Percentiles rank a stretch among this genome's conserved stretches.
phyloP scores from a whole-genome alignment of 2,888 invertebrate species.

The Elgonia sp. region DNA sequence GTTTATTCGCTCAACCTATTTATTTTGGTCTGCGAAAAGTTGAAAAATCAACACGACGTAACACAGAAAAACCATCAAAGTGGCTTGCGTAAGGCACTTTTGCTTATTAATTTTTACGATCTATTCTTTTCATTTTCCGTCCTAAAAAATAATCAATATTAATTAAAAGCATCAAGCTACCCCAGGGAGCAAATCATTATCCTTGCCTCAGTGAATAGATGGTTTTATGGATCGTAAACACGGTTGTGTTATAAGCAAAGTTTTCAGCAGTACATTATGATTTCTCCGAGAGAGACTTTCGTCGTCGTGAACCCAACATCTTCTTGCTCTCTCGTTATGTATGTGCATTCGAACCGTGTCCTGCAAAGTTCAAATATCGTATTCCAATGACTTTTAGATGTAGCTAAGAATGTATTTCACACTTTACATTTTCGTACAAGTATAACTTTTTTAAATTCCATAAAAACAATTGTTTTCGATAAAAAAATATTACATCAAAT shows the following conservation, averaged over 20 bases:
- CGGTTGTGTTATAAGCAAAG: conserved; percentile 69
- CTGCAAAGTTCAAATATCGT: conserved; percentile 48
- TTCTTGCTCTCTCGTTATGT: conserved; percentile 32
- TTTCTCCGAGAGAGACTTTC: conserved; percentile 55
- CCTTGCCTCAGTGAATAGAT: conserved; percentile 63
- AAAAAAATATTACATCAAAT: neutral
- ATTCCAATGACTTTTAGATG: conserved; percentile 38
- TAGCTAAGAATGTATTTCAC: neutral
- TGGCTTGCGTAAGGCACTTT: conserved; percentile 3
- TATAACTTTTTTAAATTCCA: neutral
- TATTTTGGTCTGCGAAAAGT: neutral
- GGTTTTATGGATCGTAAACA: conserved; percentile 73
- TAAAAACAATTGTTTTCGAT: neutral
- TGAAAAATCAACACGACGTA: neutral
- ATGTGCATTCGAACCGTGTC: conserved; percentile 34
- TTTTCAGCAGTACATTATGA: conserved; percentile 67
- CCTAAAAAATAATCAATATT: conserved; percentile 60
- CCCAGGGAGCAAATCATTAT: conserved; percentile 62
- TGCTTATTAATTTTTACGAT: conserved; percentile 57
- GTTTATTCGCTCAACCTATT: conserved; percentile 12
- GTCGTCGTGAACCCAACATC: conserved; percentile 27
- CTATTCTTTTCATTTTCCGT: conserved; percentile 65
- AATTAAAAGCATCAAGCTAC: conserved; percentile 63
- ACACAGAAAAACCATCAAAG: conserved; percentile 9
- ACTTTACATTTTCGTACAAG: neutral